Conservation (phyloP, 2,797 vertebrate species). For the Melanotaenia parkinsoni region DNA sequence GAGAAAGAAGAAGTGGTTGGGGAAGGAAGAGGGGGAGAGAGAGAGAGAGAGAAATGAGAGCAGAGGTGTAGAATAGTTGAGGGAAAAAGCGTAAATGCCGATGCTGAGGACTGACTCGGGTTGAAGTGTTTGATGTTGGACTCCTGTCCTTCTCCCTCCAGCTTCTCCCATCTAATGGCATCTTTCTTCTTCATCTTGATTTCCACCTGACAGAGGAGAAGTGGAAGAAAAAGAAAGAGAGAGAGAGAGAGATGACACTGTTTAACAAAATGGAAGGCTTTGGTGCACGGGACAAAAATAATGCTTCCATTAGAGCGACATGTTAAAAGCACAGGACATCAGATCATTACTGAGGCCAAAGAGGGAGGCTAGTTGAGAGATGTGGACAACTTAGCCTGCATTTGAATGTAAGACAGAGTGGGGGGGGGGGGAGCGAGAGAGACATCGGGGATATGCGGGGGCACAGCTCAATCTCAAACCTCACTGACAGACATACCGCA, state of each 20-base stretch:
- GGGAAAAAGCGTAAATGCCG: slow-evolving; percentile 28
- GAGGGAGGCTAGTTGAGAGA: slow-evolving; percentile 51
- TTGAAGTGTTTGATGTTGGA: slow-evolving; percentile 80
- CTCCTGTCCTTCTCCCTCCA: slow-evolving; percentile 82
- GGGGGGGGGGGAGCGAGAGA: slow-evolving; percentile 49
- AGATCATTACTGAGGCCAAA: slow-evolving; percentile 72
- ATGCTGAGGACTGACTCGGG: slow-evolving; percentile 75
- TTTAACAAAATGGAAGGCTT: slow-evolving; percentile 56
- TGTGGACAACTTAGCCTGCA: slow-evolving; percentile 40
- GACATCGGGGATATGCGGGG: slow-evolving; percentile 75
- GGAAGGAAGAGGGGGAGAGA: slow-evolving; percentile 5
- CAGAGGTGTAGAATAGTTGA: slow-evolving; percentile 16
- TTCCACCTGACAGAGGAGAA: slow-evolving; percentile 86
- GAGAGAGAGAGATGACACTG: slow-evolving; percentile 34
- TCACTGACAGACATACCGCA: slow-evolving; percentile 80
- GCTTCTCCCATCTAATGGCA: slow-evolving; percentile 87
- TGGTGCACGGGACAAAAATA: slow-evolving; percentile 63
- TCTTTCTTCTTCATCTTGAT: slow-evolving; percentile 98
- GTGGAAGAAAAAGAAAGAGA: slow-evolving; percentile 1
- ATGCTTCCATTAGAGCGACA: slow-evolving; percentile 62
- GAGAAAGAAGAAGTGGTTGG: slow-evolving; percentile 15
- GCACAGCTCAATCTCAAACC: slow-evolving; percentile 80
- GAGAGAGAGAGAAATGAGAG: slow-evolving; percentile 2
- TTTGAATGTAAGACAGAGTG: slow-evolving; percentile 42
- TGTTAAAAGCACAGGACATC: slow-evolving; percentile 65